phyloP scores from a whole-genome alignment of 2,797 vertebrate genomes.

The Hypotaenidia okinawae region DNA sequence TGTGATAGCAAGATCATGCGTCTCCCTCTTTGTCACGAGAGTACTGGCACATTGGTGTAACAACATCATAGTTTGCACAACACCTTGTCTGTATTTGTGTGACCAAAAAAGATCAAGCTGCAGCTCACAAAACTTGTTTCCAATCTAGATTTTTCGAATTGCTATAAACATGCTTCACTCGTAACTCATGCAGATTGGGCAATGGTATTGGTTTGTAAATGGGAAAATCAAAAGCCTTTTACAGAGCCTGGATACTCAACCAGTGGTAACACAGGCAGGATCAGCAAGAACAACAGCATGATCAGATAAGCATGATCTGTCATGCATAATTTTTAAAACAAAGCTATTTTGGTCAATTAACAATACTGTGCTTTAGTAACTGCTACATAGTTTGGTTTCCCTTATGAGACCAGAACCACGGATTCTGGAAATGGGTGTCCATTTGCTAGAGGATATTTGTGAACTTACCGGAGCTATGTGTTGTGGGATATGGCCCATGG shows the following conservation, averaged over 20 bases:
- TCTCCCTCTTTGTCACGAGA: background rate
- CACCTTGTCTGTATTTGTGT: background rate
- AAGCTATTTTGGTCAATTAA: background rate
- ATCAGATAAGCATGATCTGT: background rate
- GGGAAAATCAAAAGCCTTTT: background rate
- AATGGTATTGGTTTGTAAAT: background rate
- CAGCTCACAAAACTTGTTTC: constrained; percentile 7
- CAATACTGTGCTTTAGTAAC: background rate
- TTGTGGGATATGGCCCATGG: background rate
- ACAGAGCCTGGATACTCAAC: background rate
- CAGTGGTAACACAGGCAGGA: background rate
- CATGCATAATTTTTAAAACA: background rate
- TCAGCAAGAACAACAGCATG: background rate
- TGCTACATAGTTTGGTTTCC: background rate
- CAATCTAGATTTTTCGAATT: background rate
- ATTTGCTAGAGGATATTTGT: background rate
- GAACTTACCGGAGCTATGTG: background rate
- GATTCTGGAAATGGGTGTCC: background rate
- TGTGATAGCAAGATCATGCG: background rate
- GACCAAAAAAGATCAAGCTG: background rate
- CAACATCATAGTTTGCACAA: background rate
- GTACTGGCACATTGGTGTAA: background rate
- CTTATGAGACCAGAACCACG: background rate
- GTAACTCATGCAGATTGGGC: background rate
- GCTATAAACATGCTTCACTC: background rate